These are phyloP conservation scores for Epiblema foenella DNA, from an alignment of 2,888 invertebrate species.

Conservation along the genomic window DNA sequence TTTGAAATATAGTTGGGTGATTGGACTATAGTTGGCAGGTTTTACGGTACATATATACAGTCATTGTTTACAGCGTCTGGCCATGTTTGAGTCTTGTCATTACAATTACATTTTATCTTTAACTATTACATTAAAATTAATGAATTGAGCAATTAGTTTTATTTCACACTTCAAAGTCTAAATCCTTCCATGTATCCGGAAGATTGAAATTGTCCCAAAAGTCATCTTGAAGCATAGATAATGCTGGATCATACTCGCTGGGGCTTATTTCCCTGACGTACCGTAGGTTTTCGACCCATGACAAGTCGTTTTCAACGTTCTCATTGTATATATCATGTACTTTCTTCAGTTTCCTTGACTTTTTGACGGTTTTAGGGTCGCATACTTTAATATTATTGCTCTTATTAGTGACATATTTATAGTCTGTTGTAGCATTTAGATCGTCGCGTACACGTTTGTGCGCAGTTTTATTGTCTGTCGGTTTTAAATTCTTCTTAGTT, in stretches of 20 bases:
- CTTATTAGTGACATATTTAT: neutral
- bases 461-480: neutral
- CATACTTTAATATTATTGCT: neutral
- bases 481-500: slow-evolving; percentile 10
- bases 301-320: slow-evolving; percentile 55
- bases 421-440: neutral
- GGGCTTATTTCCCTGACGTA: slow-evolving; percentile 62
- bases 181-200: slow-evolving; percentile 59
- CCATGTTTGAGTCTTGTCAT: slow-evolving; percentile 28
- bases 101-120: slow-evolving; percentile 42
- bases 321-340: slow-evolving; percentile 24
- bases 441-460: neutral
- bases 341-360: slow-evolving; percentile 8
- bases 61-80: slow-evolving; percentile 8
- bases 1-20: no score
- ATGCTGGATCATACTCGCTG: slow-evolving; percentile 58
- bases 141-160: slow-evolving; percentile 49
- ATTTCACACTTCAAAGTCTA: slow-evolving; percentile 54
- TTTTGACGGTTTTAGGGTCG: slow-evolving; percentile 5
- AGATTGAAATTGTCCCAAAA: slow-evolving; percentile 67
- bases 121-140: slow-evolving; percentile 51
- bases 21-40: no score
- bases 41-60: neutral
- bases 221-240: slow-evolving; percentile 50
- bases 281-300: slow-evolving; percentile 70